Percentiles rank a stretch among this genome's conserved stretches.
Conservation (phyloP, 2,113 vertebrate species). For the western clawed frog (Xenopus tropicalis) region UCB_Xtro_10.0 CM004446.2:60151001-60151500, state of each 20-base stretch:
- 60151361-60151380: conserved; percentile 59
- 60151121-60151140: conserved; percentile 78
- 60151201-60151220: conserved; percentile 54
- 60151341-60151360: conserved; percentile 79
- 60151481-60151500: conserved; percentile 87
- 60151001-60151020: conserved; percentile 84
- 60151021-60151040: conserved; percentile 83
- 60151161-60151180: conserved; percentile 48
- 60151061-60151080: conserved; percentile 72
- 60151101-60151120: conserved; percentile 82
- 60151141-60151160: conserved; percentile 64
- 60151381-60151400: conserved; percentile 34
- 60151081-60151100: conserved; percentile 81
- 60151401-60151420: conserved; percentile 47
- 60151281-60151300: conserved; percentile 84
- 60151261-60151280: conserved; percentile 79
- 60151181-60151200: conserved; percentile 1
- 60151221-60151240: conserved; percentile 68
- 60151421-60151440: conserved; percentile 71
- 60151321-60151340: conserved; percentile 69
- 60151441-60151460: conserved; percentile 71
- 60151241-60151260: conserved; percentile 71
- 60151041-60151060: conserved; percentile 72
- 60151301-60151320: conserved; percentile 70
- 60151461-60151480: conserved; percentile 70